Evolutionary conservation across 2,113 vertebrate species (phyloP).

Genomic region (Origma solitaria): DNA sequence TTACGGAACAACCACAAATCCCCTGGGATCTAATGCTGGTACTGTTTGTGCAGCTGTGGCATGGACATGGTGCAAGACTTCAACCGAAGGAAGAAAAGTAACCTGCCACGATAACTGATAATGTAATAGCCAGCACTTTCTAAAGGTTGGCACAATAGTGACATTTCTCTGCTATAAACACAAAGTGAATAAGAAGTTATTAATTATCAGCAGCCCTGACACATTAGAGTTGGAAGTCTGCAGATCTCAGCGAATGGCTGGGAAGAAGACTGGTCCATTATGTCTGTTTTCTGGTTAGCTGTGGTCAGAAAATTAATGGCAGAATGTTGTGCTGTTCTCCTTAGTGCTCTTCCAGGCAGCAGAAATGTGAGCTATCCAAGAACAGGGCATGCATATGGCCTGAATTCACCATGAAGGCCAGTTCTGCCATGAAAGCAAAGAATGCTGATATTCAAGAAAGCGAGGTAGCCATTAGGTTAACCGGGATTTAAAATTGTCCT

Average conservation of each 20-base stretch:
- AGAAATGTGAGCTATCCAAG: not conserved
- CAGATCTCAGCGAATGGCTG: constrained; percentile 10
- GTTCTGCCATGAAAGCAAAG: not conserved
- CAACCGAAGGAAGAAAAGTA: not conserved
- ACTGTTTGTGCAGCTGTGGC: not conserved
- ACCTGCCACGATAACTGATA: not conserved
- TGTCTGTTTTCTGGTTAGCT: not conserved
- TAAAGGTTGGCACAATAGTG: not conserved
- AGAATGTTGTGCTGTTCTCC: constrained; percentile 4
- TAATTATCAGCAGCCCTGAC: constrained; percentile 34
- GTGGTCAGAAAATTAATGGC: constrained; percentile 58
- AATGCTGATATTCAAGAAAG: not conserved
- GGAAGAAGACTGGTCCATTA: not conserved
- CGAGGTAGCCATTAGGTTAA: not conserved
- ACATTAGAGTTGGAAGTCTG: constrained; percentile 16
- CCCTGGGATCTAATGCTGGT: not conserved
- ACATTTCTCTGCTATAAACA: not conserved
- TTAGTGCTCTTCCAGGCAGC: constrained; percentile 5
- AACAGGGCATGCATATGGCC: not conserved
- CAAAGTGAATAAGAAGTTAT: constrained; percentile 14
- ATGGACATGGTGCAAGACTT: not conserved
- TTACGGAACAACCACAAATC: not conserved
- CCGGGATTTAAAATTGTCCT: not conserved
- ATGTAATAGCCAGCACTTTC: not conserved
- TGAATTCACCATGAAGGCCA: constrained; percentile 11